Base-by-base conservation (phyloP, 2,797 vertebrate species). In the Gobio occitaniae region DNA sequence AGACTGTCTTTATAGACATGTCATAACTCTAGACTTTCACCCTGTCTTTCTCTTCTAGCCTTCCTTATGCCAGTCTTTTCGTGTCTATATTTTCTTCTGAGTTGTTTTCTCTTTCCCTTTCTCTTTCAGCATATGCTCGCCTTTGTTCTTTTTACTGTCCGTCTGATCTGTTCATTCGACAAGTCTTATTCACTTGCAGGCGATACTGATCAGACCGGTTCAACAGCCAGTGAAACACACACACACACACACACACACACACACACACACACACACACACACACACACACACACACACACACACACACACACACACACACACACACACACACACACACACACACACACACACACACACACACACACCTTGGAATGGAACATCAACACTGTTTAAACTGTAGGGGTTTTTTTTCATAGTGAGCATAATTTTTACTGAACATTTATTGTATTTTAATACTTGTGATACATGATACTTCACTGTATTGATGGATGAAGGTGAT, bases 201-300 rank as follows among this genome's bases (percentile, higher is more conserved):
- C 19, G 61, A 44, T 10, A 91, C 93, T 85, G 87, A 89, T 86
- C 91, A 85, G 91, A 94, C 93, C 87, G 91, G 93, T 94, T 90
- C 8, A 88, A 91, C 90, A 80, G 48, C 88, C 86, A 89, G 89
- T 90, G 85, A 91, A 92, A 92, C 88, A 91, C 52, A 71, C 32
- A 72, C 25, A 41, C 15, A 17, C 32, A 32, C 32, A 32, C 32
- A 32, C 32, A 32, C 50, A 6, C 50, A 52, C 52, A n/a, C n/a
- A 72, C 25, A 41, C 15, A 17, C 32, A 32, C 32, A 32, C 32
- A 32, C 32, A 32, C 50, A 92, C 88, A 91, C 52, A 71, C 32
- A 72, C 25, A 41, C 15, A 17, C 32, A 32, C 32, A 32, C 32
- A 32, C 32, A 32, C 50, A 6, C n/a, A 92, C 88, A 91, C 52